Base-by-base conservation (phyloP, 2,888 invertebrate genomes). In the Chloroclysta siterata region DNA sequence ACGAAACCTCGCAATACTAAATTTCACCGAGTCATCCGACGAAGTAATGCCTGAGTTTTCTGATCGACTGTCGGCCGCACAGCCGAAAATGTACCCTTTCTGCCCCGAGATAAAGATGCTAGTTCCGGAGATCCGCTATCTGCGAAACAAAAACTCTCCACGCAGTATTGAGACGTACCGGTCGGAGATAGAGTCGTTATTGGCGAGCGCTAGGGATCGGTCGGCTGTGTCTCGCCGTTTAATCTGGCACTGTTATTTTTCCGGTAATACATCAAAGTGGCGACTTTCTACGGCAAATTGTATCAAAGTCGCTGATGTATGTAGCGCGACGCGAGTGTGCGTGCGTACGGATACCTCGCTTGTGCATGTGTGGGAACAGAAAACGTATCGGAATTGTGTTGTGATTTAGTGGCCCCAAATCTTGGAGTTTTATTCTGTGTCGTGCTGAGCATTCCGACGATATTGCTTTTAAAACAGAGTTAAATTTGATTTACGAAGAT, bases 201-300 rank as follows among this genome's bases (percentile, higher is more conserved):
- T 66, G 15, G 71, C 55, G 50, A 65, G 74, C 33, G 28, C 14
- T 44, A 8, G 39, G 33, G 7, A 50, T n/a, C 48, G 66, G 65
- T 66, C 65, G 76, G 78, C 73, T 75, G 75, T 75, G 79, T 75
- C 73, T 75, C 70, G 73, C 73, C 82, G 80, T 84, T 87, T 87
- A 87, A 85, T 87, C 83, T 80, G 79, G 78, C 65, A 68, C 80
- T 83, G 84, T 88, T 88, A 88, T 88, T 87, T 87, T 88, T 87
- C 88, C 88, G 87, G 87, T 77, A 74, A 87, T 88, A 88, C 85
- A 88, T 88, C 88, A 88, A 85, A 86, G 81, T 79, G 83, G 82
- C 82, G 81, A 85, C 80, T 84, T 80, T 82, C 81, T 77, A 79
- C 83, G 84, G 83, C 87, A 88, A 88, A 88, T 88, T 87, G 85